Base-by-base conservation (phyloP, 2,888 invertebrate species). In the Limnephilus auricula region DNA sequence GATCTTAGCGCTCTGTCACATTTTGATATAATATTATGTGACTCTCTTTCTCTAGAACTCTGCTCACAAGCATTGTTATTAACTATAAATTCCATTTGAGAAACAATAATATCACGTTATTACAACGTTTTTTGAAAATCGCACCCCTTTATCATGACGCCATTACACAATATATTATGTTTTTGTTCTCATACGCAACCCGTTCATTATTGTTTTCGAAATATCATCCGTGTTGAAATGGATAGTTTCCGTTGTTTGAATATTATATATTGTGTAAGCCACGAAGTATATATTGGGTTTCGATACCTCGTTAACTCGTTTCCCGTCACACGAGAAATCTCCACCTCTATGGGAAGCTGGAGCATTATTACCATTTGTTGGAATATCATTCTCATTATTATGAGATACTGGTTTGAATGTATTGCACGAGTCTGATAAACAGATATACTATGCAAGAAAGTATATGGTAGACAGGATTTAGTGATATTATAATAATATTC, bases 171-270 rank as follows among this genome's bases (percentile, higher is more conserved):
- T 5, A 18, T 9, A n/a, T 25, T n/a, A n/a, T 25, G 65, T 65
- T 65, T 65, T 65, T 9, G n/a, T 65, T 65, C 65, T 25, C 65
- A 65, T 65, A 65, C 65, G 65, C 5, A 25, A n/a, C 9, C 2
- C 34, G 4, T 82, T 82, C 82, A 32, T 34, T 82, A 82, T 82
- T 82, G 25, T 34, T 34, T 82, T 34, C 34, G 32, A 82, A 82
- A 82, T 82, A 82, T 82, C 82, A 82, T 82, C 82, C 34, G 34
- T n/a, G 32, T 30, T 85, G 85, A 37, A 85, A 85, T 85, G n/a
- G 85, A 85, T 85, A 85, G 87, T 65, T 87, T 31, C 87, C 85
- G 85, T 85, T 87, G 65, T 87, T 87, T 65, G 30, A 65, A 85
- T 85, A 40, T 87, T 87, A 10, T 32, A 78, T 87, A 87, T 87